Base-by-base conservation (phyloP, 2,888 invertebrate genomes). In the Odontocolon sp. region DNA sequence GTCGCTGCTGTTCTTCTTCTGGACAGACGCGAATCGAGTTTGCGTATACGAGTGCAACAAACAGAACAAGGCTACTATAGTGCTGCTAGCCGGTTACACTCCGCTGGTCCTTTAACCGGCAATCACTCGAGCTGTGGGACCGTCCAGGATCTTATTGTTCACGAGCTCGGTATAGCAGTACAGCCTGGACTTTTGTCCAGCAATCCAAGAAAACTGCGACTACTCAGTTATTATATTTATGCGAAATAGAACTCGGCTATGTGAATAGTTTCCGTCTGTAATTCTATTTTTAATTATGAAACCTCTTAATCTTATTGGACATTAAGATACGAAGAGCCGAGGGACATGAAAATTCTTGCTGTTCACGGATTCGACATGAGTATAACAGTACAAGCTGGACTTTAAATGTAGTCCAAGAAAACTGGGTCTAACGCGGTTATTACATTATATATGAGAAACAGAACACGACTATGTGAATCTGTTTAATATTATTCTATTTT, bases 101-200 rank as follows among this genome's bases (percentile, higher is more conserved):
- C 82, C 83, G 89, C 85, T 88, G 88, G 84, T 85, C 84, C 85
- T 87, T 88, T 81, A 89, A 89, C 89, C 88, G 81, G 85, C 87
- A 89, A 89, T 89, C 89, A 89, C 81, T 81, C 84, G 78, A 77
- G 81, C 59, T 87, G 87, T 89, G 88, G 87, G 88, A 89, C 86
- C 83, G 83, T 80, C 79, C 80, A 77, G 79, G 77, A 80, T 81
- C 80, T 79, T 63, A 76, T 79, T 81, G 70, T 80, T 69, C 75
- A 40, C 63, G 72, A 47, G 67, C 70, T 59, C 66, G 26, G 50
- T 26, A 33, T 64, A 73, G 66, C 54, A 45, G 52, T 81, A 78
- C 59, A 52, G 56, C 38, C 40, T 26, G 23, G 26, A 61, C 14
- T 26, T 16, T 18, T 3, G 28, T 66, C 18, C 23, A 45, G 11